These are phyloP conservation scores for Pristionchus maxplancki DNA, from an alignment of 2,888 invertebrate genomes.

Conservation along the genomic window DNA sequence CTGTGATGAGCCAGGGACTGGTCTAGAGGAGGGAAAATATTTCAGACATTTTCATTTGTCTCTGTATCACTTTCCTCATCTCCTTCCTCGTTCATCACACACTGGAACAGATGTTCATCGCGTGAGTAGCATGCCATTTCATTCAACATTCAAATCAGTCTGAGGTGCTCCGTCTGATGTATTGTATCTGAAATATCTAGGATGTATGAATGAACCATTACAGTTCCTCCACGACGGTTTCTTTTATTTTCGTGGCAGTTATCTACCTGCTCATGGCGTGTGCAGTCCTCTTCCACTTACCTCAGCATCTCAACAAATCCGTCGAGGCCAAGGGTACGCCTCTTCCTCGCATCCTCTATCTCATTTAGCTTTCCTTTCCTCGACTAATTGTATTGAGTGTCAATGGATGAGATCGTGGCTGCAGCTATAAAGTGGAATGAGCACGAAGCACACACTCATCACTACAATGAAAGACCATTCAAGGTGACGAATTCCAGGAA, in stretches of 20 bases:
- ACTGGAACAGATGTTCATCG: slow-evolving; percentile 32
- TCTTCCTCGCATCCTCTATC: no score
- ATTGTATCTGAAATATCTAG: no score
- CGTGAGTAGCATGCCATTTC: no score
- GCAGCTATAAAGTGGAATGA: slow-evolving; percentile 38
- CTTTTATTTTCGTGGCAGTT: background rate
- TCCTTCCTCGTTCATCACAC: slow-evolving; percentile 36
- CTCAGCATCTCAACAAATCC: slow-evolving; percentile 18
- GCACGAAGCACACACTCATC: background rate
- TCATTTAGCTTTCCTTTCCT: no score
- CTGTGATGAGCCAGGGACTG: no score
- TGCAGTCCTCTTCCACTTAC: background rate
- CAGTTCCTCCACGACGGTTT: background rate
- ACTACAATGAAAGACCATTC: slow-evolving; percentile 25
- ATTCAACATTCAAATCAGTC: no score
- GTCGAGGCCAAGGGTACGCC: background rate
- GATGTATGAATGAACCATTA: background rate
- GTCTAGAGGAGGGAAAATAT: no score
- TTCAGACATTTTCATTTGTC: slow-evolving; percentile 14
- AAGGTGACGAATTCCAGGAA: background rate
- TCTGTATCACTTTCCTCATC: slow-evolving; percentile 25
- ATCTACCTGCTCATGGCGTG: background rate
- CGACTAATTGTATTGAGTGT: background rate
- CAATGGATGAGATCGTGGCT: background rate
- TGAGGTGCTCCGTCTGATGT: no score